These are phyloP conservation scores for Hypanus sabinus DNA, from an alignment of 2,113 vertebrate genomes.

Conservation along the genomic window DNA sequence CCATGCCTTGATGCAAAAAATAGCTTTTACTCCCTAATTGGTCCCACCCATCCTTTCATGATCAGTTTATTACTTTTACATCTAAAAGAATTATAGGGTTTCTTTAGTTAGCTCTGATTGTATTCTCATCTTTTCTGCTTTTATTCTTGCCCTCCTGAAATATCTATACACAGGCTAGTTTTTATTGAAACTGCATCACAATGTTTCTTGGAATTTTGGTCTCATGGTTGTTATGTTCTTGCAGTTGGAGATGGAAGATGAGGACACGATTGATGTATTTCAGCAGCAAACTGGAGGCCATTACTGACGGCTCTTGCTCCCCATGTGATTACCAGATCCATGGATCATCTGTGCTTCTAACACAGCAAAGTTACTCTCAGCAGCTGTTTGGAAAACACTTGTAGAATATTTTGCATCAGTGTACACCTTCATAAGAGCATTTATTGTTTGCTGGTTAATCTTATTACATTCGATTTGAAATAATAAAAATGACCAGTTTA, in stretches of 20 bases:
- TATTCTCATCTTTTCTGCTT: too few species aligned
- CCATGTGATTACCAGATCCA: conserved; percentile 27
- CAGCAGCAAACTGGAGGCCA: conserved; percentile 64
- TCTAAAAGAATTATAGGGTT: too few species aligned
- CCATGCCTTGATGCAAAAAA: too few species aligned
- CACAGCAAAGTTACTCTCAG: conserved; percentile 33
- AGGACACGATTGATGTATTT: conserved; percentile 69
- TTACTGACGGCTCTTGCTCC: conserved; percentile 8
- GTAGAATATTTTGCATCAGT: conserved; percentile 31
- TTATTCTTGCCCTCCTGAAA: too few species aligned
- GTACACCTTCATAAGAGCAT: conserved; percentile 35
- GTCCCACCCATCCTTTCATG: too few species aligned
- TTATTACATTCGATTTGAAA: conserved; percentile 31
- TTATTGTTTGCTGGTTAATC: conserved; percentile 38
- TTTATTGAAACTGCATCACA: too few species aligned
- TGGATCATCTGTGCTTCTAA: conserved; percentile 31
- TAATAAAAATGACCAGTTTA: conserved; percentile 36
- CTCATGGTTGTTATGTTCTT: conserved; percentile 39
- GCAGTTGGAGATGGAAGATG: conserved; percentile 67
- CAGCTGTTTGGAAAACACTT: conserved; percentile 36
- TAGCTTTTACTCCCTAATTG: too few species aligned
- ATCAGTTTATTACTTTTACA: too few species aligned
- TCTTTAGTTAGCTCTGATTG: too few species aligned
- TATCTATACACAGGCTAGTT: too few species aligned
- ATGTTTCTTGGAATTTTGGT: too few species aligned